Evolutionary conservation across 2,888 invertebrate species (phyloP).

Genomic region (Cylindroiulus punctatus): DNA sequence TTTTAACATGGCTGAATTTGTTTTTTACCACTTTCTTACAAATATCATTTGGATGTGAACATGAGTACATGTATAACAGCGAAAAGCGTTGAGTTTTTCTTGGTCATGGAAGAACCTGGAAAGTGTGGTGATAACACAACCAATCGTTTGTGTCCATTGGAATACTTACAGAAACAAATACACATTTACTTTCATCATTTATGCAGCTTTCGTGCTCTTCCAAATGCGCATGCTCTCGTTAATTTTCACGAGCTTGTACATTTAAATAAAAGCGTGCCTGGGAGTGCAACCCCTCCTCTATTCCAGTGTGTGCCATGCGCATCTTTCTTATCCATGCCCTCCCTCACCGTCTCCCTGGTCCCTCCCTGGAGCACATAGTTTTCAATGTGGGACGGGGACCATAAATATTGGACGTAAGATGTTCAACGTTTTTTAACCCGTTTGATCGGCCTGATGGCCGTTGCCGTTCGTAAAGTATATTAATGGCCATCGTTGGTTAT

Average conservation of each 20-base stretch:
- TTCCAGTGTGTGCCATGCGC: neutral
- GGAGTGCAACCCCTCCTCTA: neutral
- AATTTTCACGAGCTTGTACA: neutral
- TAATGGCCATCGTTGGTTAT: conserved; percentile 16
- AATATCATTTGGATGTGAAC: too few relatives aligned
- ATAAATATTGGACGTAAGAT: neutral
- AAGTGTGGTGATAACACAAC: too few relatives aligned
- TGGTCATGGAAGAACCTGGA: too few relatives aligned
- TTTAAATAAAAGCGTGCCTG: neutral
- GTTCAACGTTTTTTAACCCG: neutral
- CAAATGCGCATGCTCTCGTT: too few relatives aligned
- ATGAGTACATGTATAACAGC: too few relatives aligned
- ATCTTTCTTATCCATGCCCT: neutral
- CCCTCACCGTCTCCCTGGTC: neutral
- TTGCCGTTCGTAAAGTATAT: conserved; percentile 15
- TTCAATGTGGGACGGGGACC: neutral
- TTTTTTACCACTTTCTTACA: too few relatives aligned
- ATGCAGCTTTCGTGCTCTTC: too few relatives aligned
- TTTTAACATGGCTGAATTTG: too few relatives aligned
- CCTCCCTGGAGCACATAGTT: neutral
- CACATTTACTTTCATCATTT: too few relatives aligned
- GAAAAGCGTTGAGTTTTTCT: too few relatives aligned
- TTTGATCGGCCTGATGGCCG: conserved; percentile 5
- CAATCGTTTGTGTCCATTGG: too few relatives aligned
- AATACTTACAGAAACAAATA: too few relatives aligned